Evolutionary conservation across 2,888 invertebrate genomes (phyloP), one percentile per base, ranked within the genome.

Genomic region (Lithosia quadra): DNA sequence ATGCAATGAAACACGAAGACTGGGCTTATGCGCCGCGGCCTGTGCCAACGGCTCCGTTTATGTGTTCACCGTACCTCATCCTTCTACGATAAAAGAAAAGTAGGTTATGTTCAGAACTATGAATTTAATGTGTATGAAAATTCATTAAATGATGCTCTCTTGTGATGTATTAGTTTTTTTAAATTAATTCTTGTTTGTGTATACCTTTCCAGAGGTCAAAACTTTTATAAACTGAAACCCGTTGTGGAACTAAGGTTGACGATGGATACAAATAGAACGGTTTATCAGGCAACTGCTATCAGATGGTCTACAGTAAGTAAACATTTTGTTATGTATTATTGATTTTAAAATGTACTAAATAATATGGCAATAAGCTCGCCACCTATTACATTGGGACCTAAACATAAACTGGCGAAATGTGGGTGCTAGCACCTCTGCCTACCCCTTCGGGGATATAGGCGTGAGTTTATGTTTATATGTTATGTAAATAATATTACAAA

Each of bases 11-110:
- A 22, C 65, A 34, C 53, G 67, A 1, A 91, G 97, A 79, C 90
- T 97, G 81, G 97, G 97, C 3, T 87, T 97, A n/a, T 85, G 97
- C 49, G 97, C 97, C 1, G 92, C 96, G 4, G 97, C 97, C 1
- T 96, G 96, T 78, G 96, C 97, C 0, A 96, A 96, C 84, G 96
- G 97, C 13, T 86, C 84, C 60, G 95, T 96, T n/a, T 95, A 96
- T 76, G 93, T 97, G 75, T 96, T 96, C 82, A 92, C 96, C 1
- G 91, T 97, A 61, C 96, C 96, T 0, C 92, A 95, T 81, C 95
- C 91, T 2, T 72, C 84, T 13, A 76, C 79, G 59, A 77, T 95
- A 55, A 69, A 80, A 65, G 84, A 87, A 43, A 77, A 83, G 87
- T 91, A 83, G 76, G 86, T 83, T 15, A 24, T 22, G 10, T 18